These are phyloP conservation scores for Gymnogyps californianus DNA, from an alignment of 2,113 vertebrate species.

Conservation along the genomic window DNA sequence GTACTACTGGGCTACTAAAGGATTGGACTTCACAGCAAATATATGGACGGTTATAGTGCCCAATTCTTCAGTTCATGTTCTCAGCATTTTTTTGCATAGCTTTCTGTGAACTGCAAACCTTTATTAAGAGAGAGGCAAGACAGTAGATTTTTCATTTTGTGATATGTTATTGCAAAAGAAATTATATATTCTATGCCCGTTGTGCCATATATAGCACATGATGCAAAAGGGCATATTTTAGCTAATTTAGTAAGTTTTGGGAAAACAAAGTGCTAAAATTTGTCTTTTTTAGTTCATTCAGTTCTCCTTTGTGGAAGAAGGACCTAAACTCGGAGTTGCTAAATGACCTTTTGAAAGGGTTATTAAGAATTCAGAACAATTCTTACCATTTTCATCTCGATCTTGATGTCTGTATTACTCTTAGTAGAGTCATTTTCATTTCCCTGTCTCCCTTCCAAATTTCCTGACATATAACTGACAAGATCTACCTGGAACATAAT, in stretches of 20 bases:
- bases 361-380: conserved; percentile 45
- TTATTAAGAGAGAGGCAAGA: neutral
- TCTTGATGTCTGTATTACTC: conserved; percentile 43
- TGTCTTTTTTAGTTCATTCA: neutral
- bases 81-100: neutral
- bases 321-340: neutral
- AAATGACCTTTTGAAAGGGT: neutral
- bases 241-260: neutral
- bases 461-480: conserved; percentile 44
- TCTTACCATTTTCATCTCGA: neutral
- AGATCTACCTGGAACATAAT: conserved; percentile 45
- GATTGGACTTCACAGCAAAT: neutral
- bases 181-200: fast-evolving
- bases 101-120: neutral
- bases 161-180: neutral
- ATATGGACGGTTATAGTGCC: fast-evolving
- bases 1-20: neutral
- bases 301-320: neutral
- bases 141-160: neutral
- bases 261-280: neutral
- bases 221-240: neutral
- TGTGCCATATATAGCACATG: neutral
- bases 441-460: conserved; percentile 36
- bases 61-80: neutral
- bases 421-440: neutral